Conservation (phyloP, 2,888 invertebrate species). For the Athrips mouffetella region DNA sequence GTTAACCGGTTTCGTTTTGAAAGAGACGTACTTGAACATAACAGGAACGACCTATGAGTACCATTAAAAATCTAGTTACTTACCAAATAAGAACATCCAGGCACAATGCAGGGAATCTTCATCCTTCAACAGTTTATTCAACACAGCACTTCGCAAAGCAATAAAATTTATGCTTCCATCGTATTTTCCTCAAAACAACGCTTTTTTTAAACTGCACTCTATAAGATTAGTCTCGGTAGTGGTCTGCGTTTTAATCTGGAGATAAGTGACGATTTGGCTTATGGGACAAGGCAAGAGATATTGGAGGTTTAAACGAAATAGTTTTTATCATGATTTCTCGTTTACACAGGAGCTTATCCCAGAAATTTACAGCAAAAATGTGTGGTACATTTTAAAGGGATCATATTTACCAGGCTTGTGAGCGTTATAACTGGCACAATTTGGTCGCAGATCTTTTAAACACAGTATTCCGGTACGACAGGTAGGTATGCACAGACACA, state of each 20-base stretch:
- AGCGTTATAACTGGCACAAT: too few species aligned
- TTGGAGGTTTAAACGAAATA: not conserved
- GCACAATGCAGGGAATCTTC: conserved; percentile 57
- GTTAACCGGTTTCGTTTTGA: too few species aligned
- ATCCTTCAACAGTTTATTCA: conserved; percentile 29
- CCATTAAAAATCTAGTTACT: conserved; percentile 33
- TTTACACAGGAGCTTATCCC: not conserved
- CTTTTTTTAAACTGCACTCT: conserved; percentile 12
- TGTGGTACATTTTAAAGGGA: too few species aligned
- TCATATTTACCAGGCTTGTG: too few species aligned
- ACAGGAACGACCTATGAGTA: too few species aligned
- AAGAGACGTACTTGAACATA: too few species aligned
- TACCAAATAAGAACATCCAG: conserved; percentile 55
- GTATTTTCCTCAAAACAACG: not conserved
- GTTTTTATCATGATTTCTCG: not conserved
- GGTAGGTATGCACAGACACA: too few species aligned
- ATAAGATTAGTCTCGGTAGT: not conserved
- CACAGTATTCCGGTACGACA: too few species aligned
- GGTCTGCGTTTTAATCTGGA: conserved; percentile 1
- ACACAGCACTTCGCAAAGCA: not conserved
- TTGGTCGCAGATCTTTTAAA: too few species aligned
- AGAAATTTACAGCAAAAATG: too few species aligned
- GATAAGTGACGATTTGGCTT: not conserved
- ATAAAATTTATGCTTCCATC: not conserved
- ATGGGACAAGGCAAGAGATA: not conserved